A percentile compares a stretch with the other conserved stretches of the same genome.
Evolutionary conservation across 2,797 vertebrate species (phyloP).

Genomic region (Cryptoprocta ferox): DNA sequence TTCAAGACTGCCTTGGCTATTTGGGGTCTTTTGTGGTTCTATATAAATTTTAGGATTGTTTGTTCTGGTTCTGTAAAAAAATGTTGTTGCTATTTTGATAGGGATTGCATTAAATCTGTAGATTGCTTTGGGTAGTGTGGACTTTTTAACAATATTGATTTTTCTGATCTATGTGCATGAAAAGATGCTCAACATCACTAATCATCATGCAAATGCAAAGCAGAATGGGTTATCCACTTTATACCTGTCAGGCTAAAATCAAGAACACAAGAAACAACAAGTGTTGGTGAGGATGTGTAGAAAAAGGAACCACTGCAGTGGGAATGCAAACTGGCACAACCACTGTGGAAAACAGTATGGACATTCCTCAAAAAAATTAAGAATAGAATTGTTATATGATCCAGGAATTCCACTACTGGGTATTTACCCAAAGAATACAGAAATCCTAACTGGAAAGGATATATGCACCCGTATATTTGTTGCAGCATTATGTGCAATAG

Average conservation of each 20-base stretch:
- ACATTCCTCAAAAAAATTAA: background rate
- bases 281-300: background rate
- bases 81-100: too few species aligned
- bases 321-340: background rate
- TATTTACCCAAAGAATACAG: background rate
- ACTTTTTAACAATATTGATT: background rate
- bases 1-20: background rate
- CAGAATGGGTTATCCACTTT: background rate
- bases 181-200: background rate
- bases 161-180: background rate
- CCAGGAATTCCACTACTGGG: background rate
- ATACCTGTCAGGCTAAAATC: background rate
- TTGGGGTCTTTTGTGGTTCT: too few species aligned
- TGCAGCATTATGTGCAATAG: background rate
- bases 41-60: too few species aligned
- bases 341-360: background rate
- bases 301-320: background rate
- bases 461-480: background rate
- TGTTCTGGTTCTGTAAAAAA: too few species aligned
- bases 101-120: too few species aligned
- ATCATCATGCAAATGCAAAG: background rate
- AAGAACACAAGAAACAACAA: background rate
- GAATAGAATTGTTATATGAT: background rate
- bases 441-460: background rate
- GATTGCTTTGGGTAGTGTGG: too few species aligned